Evolutionary conservation across 2,888 invertebrate species (phyloP).

Genomic region (Himalopsyche tibetana): DNA sequence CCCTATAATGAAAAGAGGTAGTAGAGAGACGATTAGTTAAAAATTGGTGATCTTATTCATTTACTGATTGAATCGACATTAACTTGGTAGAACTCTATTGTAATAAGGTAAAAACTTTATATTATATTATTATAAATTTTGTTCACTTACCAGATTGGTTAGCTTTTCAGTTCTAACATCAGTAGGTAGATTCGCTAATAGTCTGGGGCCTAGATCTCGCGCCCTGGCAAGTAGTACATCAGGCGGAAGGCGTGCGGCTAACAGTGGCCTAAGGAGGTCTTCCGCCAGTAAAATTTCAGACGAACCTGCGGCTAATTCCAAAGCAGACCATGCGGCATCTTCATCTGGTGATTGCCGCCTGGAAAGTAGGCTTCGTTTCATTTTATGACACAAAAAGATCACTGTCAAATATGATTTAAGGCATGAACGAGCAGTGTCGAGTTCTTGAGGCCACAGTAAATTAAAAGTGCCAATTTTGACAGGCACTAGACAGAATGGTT

Average conservation of each 20-base stretch:
- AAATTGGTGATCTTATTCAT: too few relatives aligned
- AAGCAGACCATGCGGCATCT: conserved; percentile 68
- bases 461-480: not conserved
- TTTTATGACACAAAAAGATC: not conserved
- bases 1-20: too few relatives aligned
- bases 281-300: conserved; percentile 71
- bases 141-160: conserved; percentile 86
- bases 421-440: too few relatives aligned
- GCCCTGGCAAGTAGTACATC: conserved; percentile 93
- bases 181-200: conserved; percentile 84
- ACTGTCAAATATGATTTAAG: not conserved
- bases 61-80: too few relatives aligned
- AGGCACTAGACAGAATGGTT: not conserved
- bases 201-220: conserved; percentile 89
- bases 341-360: conserved; percentile 80
- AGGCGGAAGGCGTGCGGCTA: conserved; percentile 78
- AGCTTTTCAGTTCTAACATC: conserved; percentile 86
- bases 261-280: conserved; percentile 76
- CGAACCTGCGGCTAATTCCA: conserved; percentile 70
- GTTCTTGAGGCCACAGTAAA: not conserved
- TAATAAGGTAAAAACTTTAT: too few relatives aligned
- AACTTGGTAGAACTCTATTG: too few relatives aligned
- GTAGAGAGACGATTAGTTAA: too few relatives aligned
- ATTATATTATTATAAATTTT: too few relatives aligned
- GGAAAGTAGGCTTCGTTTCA: not conserved